A percentile compares a stretch with the other conserved stretches of the same genome.
Evolutionary conservation across 2,797 vertebrate species (phyloP).

Genomic region (Dallia pectoralis): DNA sequence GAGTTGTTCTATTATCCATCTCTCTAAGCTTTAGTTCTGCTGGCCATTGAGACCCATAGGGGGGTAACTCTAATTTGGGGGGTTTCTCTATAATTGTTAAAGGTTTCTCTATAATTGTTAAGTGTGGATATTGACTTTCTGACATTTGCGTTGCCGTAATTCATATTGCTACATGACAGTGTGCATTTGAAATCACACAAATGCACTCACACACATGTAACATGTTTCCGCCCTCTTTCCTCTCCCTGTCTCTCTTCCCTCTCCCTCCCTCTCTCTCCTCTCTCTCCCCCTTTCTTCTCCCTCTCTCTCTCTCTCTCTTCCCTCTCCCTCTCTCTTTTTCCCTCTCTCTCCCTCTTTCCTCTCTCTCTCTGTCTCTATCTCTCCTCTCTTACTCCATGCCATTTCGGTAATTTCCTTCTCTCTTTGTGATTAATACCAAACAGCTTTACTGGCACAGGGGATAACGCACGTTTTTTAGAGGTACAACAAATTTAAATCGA

Average conservation of each 20-base stretch:
- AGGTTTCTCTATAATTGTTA: not conserved
- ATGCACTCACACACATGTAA: constrained; percentile 4
- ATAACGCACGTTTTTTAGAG: constrained; percentile 40
- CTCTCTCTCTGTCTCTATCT: too few species aligned
- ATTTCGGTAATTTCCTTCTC: constrained; percentile 3
- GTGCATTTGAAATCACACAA: not conserved
- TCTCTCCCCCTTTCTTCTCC: too few species aligned
- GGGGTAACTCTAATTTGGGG: not conserved
- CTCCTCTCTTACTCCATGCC: not conserved
- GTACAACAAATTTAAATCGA: constrained; percentile 33
- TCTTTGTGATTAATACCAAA: constrained; percentile 39
- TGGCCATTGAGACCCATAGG: not conserved
- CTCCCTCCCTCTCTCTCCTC: not conserved
- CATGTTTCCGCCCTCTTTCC: not conserved
- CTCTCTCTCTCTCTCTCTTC: constrained; percentile 1
- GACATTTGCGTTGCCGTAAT: constrained; percentile 5
- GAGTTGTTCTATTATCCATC: not conserved
- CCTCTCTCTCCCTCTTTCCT: not conserved
- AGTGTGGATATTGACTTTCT: not conserved
- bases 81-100: not conserved
- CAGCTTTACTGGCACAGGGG: constrained; percentile 48
- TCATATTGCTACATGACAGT: constrained; percentile 5
- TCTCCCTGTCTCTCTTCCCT: not conserved
- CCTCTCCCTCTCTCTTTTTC: not conserved
- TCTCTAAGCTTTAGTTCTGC: not conserved